phyloP scores from a whole-genome alignment of 2,888 invertebrate species.

The Apoda limacodes region DNA sequence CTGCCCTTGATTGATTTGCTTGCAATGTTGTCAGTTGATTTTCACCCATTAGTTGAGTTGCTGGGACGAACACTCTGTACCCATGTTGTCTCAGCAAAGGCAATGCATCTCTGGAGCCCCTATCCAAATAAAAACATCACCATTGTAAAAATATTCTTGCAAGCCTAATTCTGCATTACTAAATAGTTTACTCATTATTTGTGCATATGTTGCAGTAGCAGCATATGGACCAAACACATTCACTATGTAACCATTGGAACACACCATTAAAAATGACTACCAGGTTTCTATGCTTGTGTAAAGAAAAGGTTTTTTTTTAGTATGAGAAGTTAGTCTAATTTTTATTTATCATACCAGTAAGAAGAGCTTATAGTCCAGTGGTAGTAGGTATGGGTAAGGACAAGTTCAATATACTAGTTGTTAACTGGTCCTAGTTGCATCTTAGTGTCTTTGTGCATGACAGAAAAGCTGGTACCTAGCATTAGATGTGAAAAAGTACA shows the following conservation, averaged over 20 bases:
- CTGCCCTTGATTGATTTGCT: constrained; percentile 6
- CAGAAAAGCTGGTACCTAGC: too few relatives aligned
- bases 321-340: constrained; percentile 6
- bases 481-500: too few relatives aligned
- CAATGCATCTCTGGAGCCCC: constrained; percentile 16
- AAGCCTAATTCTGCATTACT: not conserved
- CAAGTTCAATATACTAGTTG: too few relatives aligned
- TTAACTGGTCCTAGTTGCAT: too few relatives aligned
- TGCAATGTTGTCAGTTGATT: constrained; percentile 4
- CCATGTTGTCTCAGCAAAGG: constrained; percentile 9
- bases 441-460: too few relatives aligned
- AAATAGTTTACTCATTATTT: not conserved
- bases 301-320: constrained; percentile 6
- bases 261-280: constrained; percentile 7
- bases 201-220: constrained; percentile 1
- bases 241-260: constrained; percentile 8
- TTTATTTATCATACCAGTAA: too few relatives aligned
- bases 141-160: constrained; percentile 9
- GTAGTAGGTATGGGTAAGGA: too few relatives aligned
- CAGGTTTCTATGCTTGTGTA: constrained; percentile 5
- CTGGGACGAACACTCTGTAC: constrained; percentile 11
- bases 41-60: constrained; percentile 2
- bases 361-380: too few relatives aligned
- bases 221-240: constrained; percentile 4
- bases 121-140: constrained; percentile 17